Conservation (phyloP, 2,113 vertebrate genomes). For the Fulica atra region DNA sequence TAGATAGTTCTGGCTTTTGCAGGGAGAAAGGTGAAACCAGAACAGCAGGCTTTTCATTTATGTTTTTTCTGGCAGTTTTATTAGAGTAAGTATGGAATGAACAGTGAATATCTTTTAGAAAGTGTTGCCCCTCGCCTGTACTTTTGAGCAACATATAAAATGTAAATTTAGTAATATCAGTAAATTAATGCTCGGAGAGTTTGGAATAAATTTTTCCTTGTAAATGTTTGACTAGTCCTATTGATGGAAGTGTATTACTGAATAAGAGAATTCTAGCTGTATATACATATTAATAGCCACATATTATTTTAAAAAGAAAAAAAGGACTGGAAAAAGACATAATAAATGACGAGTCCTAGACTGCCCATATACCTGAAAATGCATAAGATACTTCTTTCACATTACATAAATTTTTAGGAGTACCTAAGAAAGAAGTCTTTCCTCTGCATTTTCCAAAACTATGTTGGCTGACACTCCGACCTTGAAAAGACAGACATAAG, state of each 20-base stretch:
- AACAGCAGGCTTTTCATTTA: background rate
- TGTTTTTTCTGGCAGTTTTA: background rate
- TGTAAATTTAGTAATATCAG: background rate
- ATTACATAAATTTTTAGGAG: background rate
- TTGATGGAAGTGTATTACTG: background rate
- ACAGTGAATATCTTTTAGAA: background rate
- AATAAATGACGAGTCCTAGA: background rate
- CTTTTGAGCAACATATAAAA: background rate
- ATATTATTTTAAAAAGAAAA: background rate
- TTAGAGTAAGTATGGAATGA: background rate
- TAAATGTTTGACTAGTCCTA: background rate
- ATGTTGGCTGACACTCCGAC: background rate
- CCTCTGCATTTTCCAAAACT: background rate
- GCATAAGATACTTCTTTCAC: background rate
- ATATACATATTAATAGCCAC: background rate
- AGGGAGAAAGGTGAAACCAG: background rate
- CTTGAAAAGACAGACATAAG: background rate
- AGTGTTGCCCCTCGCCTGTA: fast-evolving
- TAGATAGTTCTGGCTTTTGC: background rate
- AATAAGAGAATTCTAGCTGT: background rate
- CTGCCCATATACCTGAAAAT: background rate
- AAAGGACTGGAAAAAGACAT: background rate
- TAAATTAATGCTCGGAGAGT: background rate
- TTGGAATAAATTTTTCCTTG: background rate
- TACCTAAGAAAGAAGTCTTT: background rate